A percentile compares a stretch with the other conserved stretches of the same genome.
Conservation (phyloP, 1,140 invertebrate genomes). For the Luehdorfia chinensis region DNA sequence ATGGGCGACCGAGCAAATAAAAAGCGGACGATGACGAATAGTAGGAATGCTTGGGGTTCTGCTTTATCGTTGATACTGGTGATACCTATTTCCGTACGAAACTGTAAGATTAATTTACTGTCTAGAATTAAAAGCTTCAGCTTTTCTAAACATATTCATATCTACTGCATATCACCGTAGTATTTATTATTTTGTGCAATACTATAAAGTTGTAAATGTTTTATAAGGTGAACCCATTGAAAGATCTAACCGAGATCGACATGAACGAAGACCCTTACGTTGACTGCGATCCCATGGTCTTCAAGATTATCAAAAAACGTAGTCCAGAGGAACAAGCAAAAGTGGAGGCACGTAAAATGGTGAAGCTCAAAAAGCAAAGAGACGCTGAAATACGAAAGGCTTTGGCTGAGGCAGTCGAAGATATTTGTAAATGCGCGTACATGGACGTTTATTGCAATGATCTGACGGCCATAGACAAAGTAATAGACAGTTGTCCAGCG, state of each 20-base stretch:
- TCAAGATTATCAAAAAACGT: constrained; percentile 77
- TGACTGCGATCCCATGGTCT: constrained; percentile 77
- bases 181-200: too few relatives aligned
- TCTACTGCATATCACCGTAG: too few relatives aligned
- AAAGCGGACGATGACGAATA: too few relatives aligned
- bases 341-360: constrained; percentile 64
- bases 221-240: constrained; percentile 78
- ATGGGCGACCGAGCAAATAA: too few relatives aligned
- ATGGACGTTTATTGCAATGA: constrained; percentile 74
- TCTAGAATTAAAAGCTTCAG: too few relatives aligned
- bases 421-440: constrained; percentile 73
- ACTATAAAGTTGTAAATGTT: too few relatives aligned
- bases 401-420: constrained; percentile 60
- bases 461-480: constrained; percentile 62
- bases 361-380: constrained; percentile 60
- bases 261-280: constrained; percentile 78
- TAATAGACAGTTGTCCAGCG: constrained; percentile 64
- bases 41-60: too few relatives aligned
- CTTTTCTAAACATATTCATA: too few relatives aligned
- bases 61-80: too few relatives aligned
- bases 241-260: constrained; percentile 70
- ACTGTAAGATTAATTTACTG: too few relatives aligned
- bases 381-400: constrained; percentile 68
- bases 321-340: constrained; percentile 69
- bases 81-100: too few relatives aligned